Base-by-base conservation (phyloP, 2,797 vertebrate genomes). In the Notamacropus eugenii region DNA sequence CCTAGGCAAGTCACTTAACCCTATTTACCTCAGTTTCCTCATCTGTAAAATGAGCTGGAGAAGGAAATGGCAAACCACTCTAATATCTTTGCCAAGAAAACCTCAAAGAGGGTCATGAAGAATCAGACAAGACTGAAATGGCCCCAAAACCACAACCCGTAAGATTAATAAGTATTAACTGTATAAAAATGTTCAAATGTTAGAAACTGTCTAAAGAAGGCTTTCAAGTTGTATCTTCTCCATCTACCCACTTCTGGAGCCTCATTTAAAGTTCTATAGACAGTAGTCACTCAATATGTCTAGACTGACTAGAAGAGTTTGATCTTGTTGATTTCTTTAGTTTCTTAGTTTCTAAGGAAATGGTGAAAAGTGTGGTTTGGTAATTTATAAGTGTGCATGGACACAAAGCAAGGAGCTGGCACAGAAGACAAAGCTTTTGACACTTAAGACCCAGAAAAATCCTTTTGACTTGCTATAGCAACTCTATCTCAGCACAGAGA, bases 371-470 rank as follows among this genome's bases (percentile, higher is more conserved):
- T 5, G 14, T 16, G 40, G 8, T 3, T 27, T 16, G 52, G 50
- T 34, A 50, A 24, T 8, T 31, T 31, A 11, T n/a, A 59, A 27
- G 40, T 0, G 54, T 56, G 28, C 54, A 52, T 9, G 46, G 82
- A 55, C 40, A 13, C 8, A 22, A 46, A 29, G 19, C 29, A 19
- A 27, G 3, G 4, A 31, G 29, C 1, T 10, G 46, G n/a, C 14
- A 0, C 3, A 22, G 9, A 4, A 29, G 3, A 40, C 55, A 54
- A 14, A 14, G 55, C 8, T 12, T 10, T 52, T 0, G 1, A 24
- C 52, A 31, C 46, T 3, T 50, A 54, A 82, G 62, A 54, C 13
- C 12, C 59, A 54, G 31, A 58, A 50, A 46, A 87, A 50, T 27
- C 24, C 74, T 50, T 87, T 87, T 10, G 24, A 50, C 40, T 87